phyloP scores from a whole-genome alignment of 2,888 invertebrate species.

The Acrobasis suavella region DNA sequence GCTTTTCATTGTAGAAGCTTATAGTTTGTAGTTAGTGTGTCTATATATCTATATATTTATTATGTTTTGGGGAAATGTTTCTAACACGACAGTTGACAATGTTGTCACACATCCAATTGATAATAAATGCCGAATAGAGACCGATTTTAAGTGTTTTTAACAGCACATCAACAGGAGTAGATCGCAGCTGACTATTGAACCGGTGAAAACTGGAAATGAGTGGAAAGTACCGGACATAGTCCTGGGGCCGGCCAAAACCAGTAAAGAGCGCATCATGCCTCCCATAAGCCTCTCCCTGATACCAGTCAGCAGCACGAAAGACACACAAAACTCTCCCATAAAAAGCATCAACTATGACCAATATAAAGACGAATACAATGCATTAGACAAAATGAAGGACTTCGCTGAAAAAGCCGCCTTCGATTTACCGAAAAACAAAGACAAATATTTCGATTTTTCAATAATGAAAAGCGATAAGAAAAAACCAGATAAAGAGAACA shows the following conservation, averaged over 20 bases:
- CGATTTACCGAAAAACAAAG: constrained; percentile 68
- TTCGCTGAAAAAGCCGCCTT: constrained; percentile 78
- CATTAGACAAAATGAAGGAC: constrained; percentile 77
- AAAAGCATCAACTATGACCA: constrained; percentile 61
- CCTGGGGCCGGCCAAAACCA: constrained; percentile 60
- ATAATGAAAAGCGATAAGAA: constrained; percentile 56
- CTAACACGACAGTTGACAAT: constrained; percentile 62
- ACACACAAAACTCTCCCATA: constrained; percentile 55
- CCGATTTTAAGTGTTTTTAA: constrained; percentile 51
- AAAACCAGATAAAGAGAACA: constrained; percentile 60
- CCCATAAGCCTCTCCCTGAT: constrained; percentile 75
- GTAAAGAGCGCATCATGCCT: constrained; percentile 69
- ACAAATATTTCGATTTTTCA: constrained; percentile 59
- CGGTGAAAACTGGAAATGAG: constrained; percentile 58
- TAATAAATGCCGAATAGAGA: constrained; percentile 61
- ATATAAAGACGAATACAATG: constrained; percentile 74
- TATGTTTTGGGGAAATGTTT: constrained; percentile 47
- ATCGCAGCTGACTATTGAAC: constrained; percentile 76
- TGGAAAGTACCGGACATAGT: constrained; percentile 71
- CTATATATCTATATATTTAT: constrained; percentile 46
- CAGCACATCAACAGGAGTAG: constrained; percentile 81
- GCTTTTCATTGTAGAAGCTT: constrained; percentile 69
- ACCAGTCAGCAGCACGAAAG: constrained; percentile 68
- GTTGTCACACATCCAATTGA: constrained; percentile 80
- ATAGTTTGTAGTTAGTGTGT: constrained; percentile 68